Percentiles rank a stretch among this genome's conserved stretches.
Evolutionary conservation across 2,888 invertebrate genomes (phyloP).

Genomic region (Phoenoteleia sp.): DNA sequence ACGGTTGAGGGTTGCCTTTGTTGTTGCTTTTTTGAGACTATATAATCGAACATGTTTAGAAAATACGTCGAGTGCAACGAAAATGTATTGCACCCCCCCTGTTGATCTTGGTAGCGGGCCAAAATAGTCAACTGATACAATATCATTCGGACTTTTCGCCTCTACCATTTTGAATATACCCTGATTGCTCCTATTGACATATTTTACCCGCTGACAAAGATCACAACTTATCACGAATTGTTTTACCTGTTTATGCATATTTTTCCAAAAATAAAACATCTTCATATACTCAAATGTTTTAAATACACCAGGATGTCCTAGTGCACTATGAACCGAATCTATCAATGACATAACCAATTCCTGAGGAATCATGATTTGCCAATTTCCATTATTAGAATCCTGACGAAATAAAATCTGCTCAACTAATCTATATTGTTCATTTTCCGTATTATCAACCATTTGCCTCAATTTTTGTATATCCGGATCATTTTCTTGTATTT

Average conservation of each 20-base stretch:
- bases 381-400: not conserved
- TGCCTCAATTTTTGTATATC: not conserved
- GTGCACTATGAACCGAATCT: not conserved
- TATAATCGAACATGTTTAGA: too few species aligned
- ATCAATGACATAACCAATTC: not conserved
- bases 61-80: too few species aligned
- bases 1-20: too few species aligned
- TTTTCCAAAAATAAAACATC: not conserved
- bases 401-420: not conserved
- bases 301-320: conserved; percentile 10
- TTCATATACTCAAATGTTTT: not conserved
- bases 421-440: not conserved
- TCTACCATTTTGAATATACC: too few species aligned
- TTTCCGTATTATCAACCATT: too few species aligned
- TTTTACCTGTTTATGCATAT: conserved; percentile 12
- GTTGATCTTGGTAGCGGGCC: too few species aligned
- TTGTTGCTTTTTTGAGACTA: too few species aligned
- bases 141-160: too few species aligned
- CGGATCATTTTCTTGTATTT: not conserved
- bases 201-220: too few species aligned
- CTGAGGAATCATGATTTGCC: conserved; percentile 1
- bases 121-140: too few species aligned
- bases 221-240: not conserved
- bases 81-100: too few species aligned
- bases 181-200: too few species aligned